These are phyloP conservation scores for Mormoops blainvillei DNA, from an alignment of 2,113 vertebrate genomes.

Conservation along the genomic window DNA sequence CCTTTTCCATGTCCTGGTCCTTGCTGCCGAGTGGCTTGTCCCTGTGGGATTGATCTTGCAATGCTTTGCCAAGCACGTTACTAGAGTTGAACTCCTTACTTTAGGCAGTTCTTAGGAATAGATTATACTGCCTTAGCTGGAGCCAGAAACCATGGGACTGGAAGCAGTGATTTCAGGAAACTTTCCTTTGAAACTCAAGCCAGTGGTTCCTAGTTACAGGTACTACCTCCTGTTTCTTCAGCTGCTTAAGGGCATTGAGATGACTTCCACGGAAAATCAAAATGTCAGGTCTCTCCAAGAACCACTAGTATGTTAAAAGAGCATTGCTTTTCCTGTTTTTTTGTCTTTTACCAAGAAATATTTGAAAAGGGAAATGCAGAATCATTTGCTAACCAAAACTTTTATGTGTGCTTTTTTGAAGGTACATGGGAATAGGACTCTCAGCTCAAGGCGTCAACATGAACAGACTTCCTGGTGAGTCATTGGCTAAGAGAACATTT, in stretches of 20 bases:
- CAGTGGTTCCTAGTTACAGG: conserved; percentile 3
- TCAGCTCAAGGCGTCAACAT: conserved; percentile 99
- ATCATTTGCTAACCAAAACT: conserved; percentile 64
- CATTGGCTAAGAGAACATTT: conserved; percentile 55
- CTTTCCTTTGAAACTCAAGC: neutral
- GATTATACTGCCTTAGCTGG: neutral
- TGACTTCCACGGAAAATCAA: conserved; percentile 39
- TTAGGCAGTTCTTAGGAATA: neutral
- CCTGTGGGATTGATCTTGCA: neutral
- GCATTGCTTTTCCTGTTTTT: conserved; percentile 31
- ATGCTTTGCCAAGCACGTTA: neutral
- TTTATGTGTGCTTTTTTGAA: conserved; percentile 78
- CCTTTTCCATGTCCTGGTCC: neutral
- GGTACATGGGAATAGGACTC: conserved; percentile 99
- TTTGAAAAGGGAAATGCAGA: neutral
- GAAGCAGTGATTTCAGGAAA: neutral
- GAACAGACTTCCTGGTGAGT: conserved; percentile 99
- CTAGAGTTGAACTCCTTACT: neutral
- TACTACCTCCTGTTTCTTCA: neutral
- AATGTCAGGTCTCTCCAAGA: neutral
- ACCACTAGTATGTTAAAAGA: neutral
- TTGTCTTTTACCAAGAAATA: conserved; percentile 7
- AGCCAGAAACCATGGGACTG: neutral
- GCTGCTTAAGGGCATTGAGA: neutral
- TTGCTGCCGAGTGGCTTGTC: neutral